phyloP scores from a whole-genome alignment of 2,888 invertebrate genomes.

The Hypselothyrea guttata region DNA sequence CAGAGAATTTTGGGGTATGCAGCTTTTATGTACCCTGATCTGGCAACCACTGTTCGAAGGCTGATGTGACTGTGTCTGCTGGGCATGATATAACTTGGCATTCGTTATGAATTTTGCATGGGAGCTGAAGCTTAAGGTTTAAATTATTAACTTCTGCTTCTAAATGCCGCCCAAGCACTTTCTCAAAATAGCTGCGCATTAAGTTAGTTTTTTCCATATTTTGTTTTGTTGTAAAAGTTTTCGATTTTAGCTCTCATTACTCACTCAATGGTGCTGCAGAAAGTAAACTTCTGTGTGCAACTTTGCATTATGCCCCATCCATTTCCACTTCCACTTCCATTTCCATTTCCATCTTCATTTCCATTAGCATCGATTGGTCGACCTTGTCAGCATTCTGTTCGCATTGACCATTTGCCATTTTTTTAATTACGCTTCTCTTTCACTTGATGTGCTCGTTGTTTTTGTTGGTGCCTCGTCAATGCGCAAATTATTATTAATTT shows the following conservation, averaged over 20 bases:
- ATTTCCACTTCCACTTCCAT: not conserved
- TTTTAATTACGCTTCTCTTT: conserved; percentile 57
- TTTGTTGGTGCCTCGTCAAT: conserved; percentile 49
- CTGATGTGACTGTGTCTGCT: conserved; percentile 2
- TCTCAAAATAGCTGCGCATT: conserved; percentile 3
- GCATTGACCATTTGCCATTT: conserved; percentile 42
- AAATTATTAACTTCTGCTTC: not conserved
- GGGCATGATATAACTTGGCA: conserved; percentile 39
- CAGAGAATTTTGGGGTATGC: too few species aligned
- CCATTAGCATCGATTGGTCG: conserved; percentile 58
- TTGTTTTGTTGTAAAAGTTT: not conserved
- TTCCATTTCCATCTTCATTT: not conserved
- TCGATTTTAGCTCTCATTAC: too few species aligned
- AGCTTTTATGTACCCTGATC: too few species aligned
- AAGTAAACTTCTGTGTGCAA: conserved; percentile 1
- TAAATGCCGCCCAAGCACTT: conserved; percentile 27
- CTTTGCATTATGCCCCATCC: conserved; percentile 2
- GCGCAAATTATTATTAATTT: conserved; percentile 73
- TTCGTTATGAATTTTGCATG: conserved; percentile 61
- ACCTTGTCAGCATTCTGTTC: conserved; percentile 38
- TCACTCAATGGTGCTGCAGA: not conserved
- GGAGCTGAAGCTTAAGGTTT: not conserved
- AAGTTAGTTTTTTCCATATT: conserved; percentile 3
- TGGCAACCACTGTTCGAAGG: not conserved
- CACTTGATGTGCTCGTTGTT: conserved; percentile 19